Evolutionary conservation across 2,797 vertebrate species (phyloP), one percentile per base, ranked within the genome.

Genomic region (Mus minutoides): DNA sequence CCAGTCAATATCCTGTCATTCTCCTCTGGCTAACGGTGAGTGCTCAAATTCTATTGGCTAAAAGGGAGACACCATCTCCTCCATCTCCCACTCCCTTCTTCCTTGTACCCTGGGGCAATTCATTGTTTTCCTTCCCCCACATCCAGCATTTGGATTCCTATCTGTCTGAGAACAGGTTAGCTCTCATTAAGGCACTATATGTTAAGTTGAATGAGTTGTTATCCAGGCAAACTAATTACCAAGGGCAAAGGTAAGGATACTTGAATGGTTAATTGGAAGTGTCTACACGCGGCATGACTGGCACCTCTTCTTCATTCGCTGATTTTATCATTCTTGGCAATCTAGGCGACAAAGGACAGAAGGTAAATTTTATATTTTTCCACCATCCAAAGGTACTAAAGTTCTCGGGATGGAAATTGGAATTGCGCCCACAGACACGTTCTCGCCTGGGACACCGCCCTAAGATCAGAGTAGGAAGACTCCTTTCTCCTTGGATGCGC

Each of bases 391-490:
- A 95, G 82, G 67, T 79, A 67, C 0, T 46, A 31, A 94, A 83
- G 93, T 97, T 96, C 26, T 85, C 29, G 69, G 80, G 77, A 22
- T 46, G 46, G 64, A 78, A 77, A 86, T 24, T 56, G 71, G 52
- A 91, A 96, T 95, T 17, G 69, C 90, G 37, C 71, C 43, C n/a
- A 0, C 0, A 14, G 80, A 43, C 54, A 85, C 46, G 80, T 75
- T 84, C 64, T 97, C 21, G 37, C 29, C 76, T 52, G n/a, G 91
- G 96, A 97, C 94, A 88, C 94, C 94, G 95, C 97, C 97, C 95
- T 96, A 89, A 83, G 79, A 95, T 67, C 78, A 37, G 49, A 24
- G 49, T 4, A 92, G 90, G 76, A 77, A 86, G 95, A n/a, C 84
- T 82, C 85, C 71, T 43, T 69, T 77, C 88, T 88, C 88, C 69